These are phyloP conservation scores for Mizuhopecten yessoensis DNA, from an alignment of 1,140 invertebrate species.

Conservation along the genomic window DNA sequence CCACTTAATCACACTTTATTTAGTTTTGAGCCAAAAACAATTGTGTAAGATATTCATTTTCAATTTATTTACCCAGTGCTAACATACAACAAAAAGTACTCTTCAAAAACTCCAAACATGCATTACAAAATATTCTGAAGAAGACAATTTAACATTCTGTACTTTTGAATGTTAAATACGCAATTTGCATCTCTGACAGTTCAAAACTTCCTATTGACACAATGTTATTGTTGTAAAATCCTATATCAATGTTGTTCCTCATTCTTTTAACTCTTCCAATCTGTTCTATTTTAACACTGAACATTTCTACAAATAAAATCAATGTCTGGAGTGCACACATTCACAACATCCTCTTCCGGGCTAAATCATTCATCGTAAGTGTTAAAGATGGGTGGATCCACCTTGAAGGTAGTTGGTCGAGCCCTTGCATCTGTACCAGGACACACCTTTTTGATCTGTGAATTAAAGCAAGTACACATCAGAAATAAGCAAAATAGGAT, in stretches of 20 bases:
- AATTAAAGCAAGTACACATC: neutral
- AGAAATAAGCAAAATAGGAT: too few relatives aligned
- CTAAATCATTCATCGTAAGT: neutral
- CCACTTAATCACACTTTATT: too few relatives aligned
- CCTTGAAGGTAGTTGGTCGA: neutral
- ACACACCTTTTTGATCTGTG: neutral
- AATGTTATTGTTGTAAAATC: neutral
- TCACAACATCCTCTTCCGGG: neutral
- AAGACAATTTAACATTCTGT: neutral
- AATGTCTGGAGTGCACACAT: neutral
- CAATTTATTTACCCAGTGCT: neutral
- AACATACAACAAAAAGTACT: neutral
- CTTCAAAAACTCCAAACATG: neutral
- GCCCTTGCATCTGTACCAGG: neutral
- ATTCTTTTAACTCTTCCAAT: neutral
- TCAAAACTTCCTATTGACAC: too few relatives aligned
- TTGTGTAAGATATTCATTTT: neutral
- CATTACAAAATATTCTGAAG: too few relatives aligned
- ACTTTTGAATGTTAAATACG: neutral
- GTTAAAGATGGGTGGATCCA: neutral
- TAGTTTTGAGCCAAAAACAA: too few relatives aligned
- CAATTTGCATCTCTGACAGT: neutral
- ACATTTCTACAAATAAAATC: neutral
- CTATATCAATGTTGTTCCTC: neutral
- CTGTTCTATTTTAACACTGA: neutral